Evolutionary conservation across 2,113 vertebrate genomes (phyloP), one percentile per base, ranked within the genome.

Genomic region (Climacteris rufus): DNA sequence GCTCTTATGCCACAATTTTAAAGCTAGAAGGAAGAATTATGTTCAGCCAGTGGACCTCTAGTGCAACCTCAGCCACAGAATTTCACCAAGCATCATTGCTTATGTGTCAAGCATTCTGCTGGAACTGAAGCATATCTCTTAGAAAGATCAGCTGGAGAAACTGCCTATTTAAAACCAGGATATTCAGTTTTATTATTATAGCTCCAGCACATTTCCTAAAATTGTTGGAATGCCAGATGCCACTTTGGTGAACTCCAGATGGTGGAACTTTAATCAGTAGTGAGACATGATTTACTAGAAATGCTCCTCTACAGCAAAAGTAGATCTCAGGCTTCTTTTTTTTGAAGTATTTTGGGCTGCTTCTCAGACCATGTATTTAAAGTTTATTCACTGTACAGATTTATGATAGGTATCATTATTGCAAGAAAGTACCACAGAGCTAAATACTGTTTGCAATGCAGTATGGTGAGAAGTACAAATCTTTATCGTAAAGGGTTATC

Each of bases 151-250:
- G 50, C 70, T 87, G 81, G 65, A 80, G 50, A 95, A 93, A 57
- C 31, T 82, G 65, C 78, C 50, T 93, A 19, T 61, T 93, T 91
- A 65, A 93, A 94, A 84, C 53, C 50, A 93, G 91, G 75, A 83
- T 87, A 83, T 87, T 93, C 1, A 0, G 19, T 91, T 96, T 91
- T 88, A 87, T 87, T 94, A 69, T 85, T 93, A 94, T 83, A 69
- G 78, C 77, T 94, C 33, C 59, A 83, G 39, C 59, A 40, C 88
- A 93, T 95, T 95, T 97, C 78, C 94, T 96, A 96, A 93, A 94
- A 90, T 76, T 82, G 70, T 85, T 87, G 66, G 57, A 80, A 87
- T 83, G 85, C 94, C 93, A 94, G 87, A 93, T 95, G 94, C 78
- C 66, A 74, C 54, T 97, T 90, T 0, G 4, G 91, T 69, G 74